phyloP scores from a whole-genome alignment of 2,113 vertebrate genomes.

The Oncorhynchus clarkii region DNA sequence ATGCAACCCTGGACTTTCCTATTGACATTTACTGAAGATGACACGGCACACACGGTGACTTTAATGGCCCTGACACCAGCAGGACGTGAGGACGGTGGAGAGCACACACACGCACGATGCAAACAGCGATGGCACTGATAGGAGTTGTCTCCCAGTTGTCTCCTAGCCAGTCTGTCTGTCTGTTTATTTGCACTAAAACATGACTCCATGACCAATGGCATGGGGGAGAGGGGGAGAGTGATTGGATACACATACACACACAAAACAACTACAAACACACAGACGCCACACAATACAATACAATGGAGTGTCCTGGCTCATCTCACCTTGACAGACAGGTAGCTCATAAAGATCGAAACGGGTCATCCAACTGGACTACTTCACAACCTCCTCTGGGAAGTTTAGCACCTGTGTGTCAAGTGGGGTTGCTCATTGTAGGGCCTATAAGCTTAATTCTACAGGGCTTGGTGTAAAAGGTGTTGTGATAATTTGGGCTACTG shows the following conservation, averaged over 20 bases:
- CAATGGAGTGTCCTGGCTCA: background rate
- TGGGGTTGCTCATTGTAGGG: background rate
- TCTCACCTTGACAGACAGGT: constrained; percentile 2
- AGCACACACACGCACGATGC: background rate
- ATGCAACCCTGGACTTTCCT: no score
- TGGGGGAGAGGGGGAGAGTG: no score
- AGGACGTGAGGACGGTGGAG: no score
- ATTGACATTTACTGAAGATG: no score
- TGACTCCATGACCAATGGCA: no score
- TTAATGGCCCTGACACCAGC: background rate
- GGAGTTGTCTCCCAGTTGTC: no score
- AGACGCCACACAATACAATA: background rate
- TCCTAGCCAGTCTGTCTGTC: no score
- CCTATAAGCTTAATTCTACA: background rate
- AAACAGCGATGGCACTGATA: background rate
- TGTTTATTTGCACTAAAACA: no score
- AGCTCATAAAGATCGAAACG: background rate
- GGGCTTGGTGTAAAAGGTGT: background rate
- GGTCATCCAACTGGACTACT: constrained; percentile 4
- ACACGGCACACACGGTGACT: no score
- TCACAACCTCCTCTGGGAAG: constrained; percentile 14
- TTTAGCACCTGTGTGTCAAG: constrained; percentile 37
- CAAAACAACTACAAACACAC: no score
- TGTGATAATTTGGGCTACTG: background rate
- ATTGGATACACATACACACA: no score